Conservation (phyloP, 1,140 invertebrate species). For the Colletes gigas region DNA sequence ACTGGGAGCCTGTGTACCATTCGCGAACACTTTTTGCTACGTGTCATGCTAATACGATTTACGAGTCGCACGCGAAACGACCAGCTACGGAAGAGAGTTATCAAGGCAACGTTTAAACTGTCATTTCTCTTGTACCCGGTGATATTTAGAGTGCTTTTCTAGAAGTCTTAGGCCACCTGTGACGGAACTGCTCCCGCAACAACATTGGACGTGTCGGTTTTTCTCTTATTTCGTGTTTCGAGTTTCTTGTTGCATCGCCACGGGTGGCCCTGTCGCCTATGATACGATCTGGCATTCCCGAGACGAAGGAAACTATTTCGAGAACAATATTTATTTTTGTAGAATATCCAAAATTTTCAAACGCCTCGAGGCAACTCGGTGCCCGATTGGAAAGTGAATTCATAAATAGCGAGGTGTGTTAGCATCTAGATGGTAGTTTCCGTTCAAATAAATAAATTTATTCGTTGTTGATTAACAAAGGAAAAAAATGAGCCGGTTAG, state of each 20-base stretch:
- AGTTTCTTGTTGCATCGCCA: no score
- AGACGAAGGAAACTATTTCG: no score
- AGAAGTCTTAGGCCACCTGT: not conserved
- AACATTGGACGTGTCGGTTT: no score
- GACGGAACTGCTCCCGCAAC: not conserved
- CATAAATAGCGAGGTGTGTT: not conserved
- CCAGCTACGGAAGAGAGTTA: conserved; percentile 31
- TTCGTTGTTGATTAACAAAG: not conserved
- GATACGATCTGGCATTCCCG: no score
- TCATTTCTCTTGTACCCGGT: not conserved
- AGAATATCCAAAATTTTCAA: no score
- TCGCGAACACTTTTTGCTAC: conserved; percentile 17
- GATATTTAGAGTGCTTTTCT: not conserved
- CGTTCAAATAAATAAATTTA: not conserved
- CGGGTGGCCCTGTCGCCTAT: no score
- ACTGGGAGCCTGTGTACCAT: not conserved
- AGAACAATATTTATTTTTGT: no score
- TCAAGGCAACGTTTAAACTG: conserved; percentile 34
- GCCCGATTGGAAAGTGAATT: not conserved
- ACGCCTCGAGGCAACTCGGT: not conserved
- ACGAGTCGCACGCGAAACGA: conserved; percentile 28
- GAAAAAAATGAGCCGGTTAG: not conserved
- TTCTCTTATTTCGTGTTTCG: no score
- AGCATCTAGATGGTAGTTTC: not conserved
- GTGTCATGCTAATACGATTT: conserved; percentile 51